Evolutionary conservation across 2,888 invertebrate genomes (phyloP).

Genomic region (Chymomyza caudatula): DNA sequence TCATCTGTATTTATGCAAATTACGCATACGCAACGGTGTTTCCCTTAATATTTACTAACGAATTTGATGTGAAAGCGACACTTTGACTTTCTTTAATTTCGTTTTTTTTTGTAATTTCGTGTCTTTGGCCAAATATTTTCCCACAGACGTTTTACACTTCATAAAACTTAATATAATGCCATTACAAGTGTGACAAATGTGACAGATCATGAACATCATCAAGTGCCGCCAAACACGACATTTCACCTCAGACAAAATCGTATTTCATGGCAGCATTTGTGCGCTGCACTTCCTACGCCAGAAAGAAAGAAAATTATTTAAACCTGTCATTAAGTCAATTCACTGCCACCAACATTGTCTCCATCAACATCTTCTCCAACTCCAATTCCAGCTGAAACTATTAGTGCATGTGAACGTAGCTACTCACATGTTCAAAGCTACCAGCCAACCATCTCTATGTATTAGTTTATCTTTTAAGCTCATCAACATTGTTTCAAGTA

Average conservation of each 20-base stretch:
- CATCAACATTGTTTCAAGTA: slow-evolving; percentile 63
- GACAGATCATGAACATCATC: slow-evolving; percentile 63
- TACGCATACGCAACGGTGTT: slow-evolving; percentile 35
- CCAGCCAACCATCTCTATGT: slow-evolving; percentile 37
- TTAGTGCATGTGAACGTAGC: slow-evolving; percentile 49
- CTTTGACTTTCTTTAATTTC: slow-evolving; percentile 55
- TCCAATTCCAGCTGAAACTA: slow-evolving; percentile 33
- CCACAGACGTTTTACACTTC: slow-evolving; percentile 65
- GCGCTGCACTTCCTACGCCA: slow-evolving; percentile 57
- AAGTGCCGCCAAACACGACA: slow-evolving; percentile 46
- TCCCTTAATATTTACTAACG: slow-evolving; percentile 31
- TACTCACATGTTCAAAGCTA: neutral
- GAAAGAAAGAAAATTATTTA: slow-evolving; percentile 5
- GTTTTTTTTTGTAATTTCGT: neutral
- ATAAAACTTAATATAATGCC: slow-evolving; percentile 67
- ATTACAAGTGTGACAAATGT: slow-evolving; percentile 61
- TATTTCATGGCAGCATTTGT: slow-evolving; percentile 21
- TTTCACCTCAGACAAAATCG: slow-evolving; percentile 47
- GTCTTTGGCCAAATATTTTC: slow-evolving; percentile 35
- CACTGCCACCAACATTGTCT: neutral
- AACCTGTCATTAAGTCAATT: slow-evolving; percentile 21
- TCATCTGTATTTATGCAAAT: slow-evolving; percentile 37
- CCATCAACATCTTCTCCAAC: neutral
- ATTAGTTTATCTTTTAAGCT: slow-evolving; percentile 67
- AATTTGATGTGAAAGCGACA: slow-evolving; percentile 70